Evolutionary conservation across 92 coral and sea anemone species (phyloP).

Genomic region (Meandrina meandrites): DNA sequence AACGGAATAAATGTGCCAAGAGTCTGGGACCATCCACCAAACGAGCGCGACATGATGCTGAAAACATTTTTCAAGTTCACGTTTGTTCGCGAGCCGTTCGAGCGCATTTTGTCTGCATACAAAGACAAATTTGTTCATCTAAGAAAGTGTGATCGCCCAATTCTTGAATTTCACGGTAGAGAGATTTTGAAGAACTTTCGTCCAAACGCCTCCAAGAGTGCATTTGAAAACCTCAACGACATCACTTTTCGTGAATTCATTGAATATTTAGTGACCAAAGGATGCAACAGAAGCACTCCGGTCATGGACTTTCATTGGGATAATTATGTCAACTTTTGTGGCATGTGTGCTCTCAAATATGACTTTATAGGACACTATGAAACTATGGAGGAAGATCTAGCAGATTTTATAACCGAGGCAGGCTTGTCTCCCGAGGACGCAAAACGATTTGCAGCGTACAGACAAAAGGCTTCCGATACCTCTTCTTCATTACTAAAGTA

Average conservation of each 20-base stretch:
- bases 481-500: not conserved
- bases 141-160: not conserved
- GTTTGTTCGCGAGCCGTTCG: not conserved
- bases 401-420: not conserved
- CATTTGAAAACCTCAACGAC: not conserved
- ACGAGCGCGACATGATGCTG: not conserved
- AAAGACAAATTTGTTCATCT: constrained; percentile 14
- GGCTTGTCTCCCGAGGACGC: not conserved
- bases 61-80: constrained; percentile 21
- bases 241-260: no score
- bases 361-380: constrained; percentile 18
- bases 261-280: not conserved
- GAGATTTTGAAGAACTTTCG: not conserved
- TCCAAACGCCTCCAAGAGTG: not conserved
- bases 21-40: not conserved
- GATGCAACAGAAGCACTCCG: not conserved
- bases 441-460: not conserved
- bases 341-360: constrained; percentile 1
- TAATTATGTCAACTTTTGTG: not conserved
- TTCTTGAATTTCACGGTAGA: not conserved
- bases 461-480: not conserved
- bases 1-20: not conserved
- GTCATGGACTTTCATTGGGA: constrained; percentile 4
- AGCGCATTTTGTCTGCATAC: constrained; percentile 8
- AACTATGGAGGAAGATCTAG: not conserved